Base-by-base conservation (phyloP, 2,113 vertebrate genomes). In the Tetrao urogallus region DNA sequence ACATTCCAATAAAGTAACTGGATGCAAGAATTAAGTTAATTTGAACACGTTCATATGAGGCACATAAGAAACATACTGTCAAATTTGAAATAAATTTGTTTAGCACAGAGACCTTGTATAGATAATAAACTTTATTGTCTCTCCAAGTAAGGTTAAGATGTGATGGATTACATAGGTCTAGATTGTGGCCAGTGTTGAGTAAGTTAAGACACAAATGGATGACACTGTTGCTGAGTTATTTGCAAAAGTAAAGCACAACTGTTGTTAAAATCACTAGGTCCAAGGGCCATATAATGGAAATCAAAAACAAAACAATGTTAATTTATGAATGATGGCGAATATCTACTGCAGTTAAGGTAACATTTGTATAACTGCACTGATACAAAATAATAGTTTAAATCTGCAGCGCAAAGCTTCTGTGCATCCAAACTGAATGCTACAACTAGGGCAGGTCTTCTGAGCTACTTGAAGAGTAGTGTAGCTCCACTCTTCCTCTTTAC, bases 281-380 rank as follows among this genome's bases (percentile, higher is more conserved):
- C 47, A 30, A 87, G 38, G 0, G 0, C 27, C 54, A 50, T 5
- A 4, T 20, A 30, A 70, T 85, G 40, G 83, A 78, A 83, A 74
- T 63, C 19, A 12, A 57, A 63, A 61, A 4, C 50, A 19, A 34
- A 67, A 67, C 4, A 58, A 10, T 30, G 42, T 56, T 65, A 50
- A 86, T 13, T 69, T 56, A 64, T 27, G 16, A 83, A 65, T 63
- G 61, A 75, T 45, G 36, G 20, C 60, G 28, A 73, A 75, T 10
- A 82, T 32, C 77, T 50, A 80, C 32, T 60, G 42, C 32, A 93
- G 88, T 73, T 66, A 70, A 20, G 2, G 5, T 42, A 91, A 50
- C 74, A 88, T 78, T 88, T 93, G 20, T 47, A 42, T 47, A 86
- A 93, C 38, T 57, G 19, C 34, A 36, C 54, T 92, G 89, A 77